Conservation (phyloP, 1,140 invertebrate species). For the Drosophila paulistorum region DNA sequence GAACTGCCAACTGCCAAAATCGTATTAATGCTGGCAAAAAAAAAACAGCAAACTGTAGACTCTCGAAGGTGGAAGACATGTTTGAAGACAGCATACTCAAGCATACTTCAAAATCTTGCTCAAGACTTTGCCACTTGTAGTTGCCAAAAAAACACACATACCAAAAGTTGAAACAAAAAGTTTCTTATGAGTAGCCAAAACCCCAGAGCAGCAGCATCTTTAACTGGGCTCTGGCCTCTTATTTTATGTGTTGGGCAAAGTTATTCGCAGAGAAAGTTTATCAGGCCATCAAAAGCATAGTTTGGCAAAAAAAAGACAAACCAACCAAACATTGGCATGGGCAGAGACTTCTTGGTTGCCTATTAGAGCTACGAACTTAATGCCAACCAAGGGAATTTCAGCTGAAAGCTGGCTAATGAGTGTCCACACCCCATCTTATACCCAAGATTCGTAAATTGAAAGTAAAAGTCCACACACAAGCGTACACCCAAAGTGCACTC, state of each 20-base stretch:
- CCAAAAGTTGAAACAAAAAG: slow-evolving; percentile 60
- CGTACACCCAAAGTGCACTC: slow-evolving; percentile 46
- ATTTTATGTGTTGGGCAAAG: slow-evolving; percentile 49
- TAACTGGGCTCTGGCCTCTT: slow-evolving; percentile 28
- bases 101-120: slow-evolving; percentile 29
- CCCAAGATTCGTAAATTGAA: slow-evolving; percentile 35
- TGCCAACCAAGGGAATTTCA: slow-evolving; percentile 6
- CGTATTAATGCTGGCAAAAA: slow-evolving; percentile 26
- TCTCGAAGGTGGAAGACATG: slow-evolving; percentile 44
- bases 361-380: slow-evolving; percentile 47
- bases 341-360: slow-evolving; percentile 45
- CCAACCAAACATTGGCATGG: slow-evolving; percentile 20
- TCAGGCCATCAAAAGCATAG: slow-evolving; percentile 54
- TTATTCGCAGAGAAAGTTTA: slow-evolving; percentile 73
- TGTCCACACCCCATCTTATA: not conserved
- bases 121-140: slow-evolving; percentile 52
- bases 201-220: slow-evolving; percentile 42
- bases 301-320: slow-evolving; percentile 45
- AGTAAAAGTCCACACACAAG: slow-evolving; percentile 58
- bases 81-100: slow-evolving; percentile 34
- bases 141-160: not conserved
- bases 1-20: slow-evolving; percentile 29
- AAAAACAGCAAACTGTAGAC: not conserved
- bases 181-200: slow-evolving; percentile 26
- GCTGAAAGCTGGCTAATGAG: slow-evolving; percentile 40